Base-by-base conservation (phyloP, 2,113 vertebrate genomes). In the Crotalus helleri region DNA sequence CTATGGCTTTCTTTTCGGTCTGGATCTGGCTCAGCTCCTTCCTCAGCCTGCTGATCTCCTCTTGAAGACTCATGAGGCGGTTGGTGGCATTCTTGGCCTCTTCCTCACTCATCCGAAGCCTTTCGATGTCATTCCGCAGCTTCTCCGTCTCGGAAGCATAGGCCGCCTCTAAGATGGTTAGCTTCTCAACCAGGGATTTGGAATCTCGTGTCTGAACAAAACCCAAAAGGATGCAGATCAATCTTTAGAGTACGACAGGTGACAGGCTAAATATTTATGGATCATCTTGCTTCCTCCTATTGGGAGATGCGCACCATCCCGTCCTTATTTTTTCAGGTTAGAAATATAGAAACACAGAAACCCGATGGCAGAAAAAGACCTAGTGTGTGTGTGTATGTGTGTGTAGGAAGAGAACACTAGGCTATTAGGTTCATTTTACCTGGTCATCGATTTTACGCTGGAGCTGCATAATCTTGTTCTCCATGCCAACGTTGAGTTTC, bases 381-480 rank as follows among this genome's bases (percentile, higher is more conserved):
- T 61, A 61, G 8, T 2, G n/a, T n/a, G n/a, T n/a, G 39, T 39
- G 8, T 10, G 8, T 51, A 8, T 51, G 49, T 51, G 49, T 10
- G 8, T 51, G 8, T 51, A 51, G 49, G 8, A 51, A 51, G 49
- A 51, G 49, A 0, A 51, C 49, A 51, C 9, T 51, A 51, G 49
- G 49, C 49, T 51, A 51, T 51, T 9, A 51, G 49, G 49, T 51
- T 51, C n/a, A 88, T 92, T 61, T 92, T 64, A 99, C 99, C 99
- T 99, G 99, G 92, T 99, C 98, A 24, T 99, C 99, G 1, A 99
- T 97, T 96, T 98, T 99, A 88, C 99, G 97, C 97, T 99, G 99
- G 93, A 99, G 97, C 96, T 99, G 99, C 98, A 99, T 99, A 97
- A 99, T 99, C 97, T 99, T 99, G 97, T 99, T 99, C 97, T 99